Conservation (phyloP, 2,797 vertebrate genomes). For the Harpagifer antarcticus region DNA sequence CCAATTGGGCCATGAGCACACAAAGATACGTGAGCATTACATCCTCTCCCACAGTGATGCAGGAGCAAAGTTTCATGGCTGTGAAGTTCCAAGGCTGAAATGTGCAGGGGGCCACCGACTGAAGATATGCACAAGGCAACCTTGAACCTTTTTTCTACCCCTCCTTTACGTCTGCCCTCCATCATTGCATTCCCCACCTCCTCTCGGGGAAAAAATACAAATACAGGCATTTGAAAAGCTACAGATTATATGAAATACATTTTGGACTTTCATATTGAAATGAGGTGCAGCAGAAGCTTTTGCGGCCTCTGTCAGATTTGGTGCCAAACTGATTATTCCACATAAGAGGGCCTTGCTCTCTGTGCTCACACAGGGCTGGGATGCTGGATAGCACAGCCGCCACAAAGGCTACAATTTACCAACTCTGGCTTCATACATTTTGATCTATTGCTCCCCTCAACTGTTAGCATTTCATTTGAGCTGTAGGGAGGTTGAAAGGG, state of each 20-base stretch:
- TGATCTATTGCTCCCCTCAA: slow-evolving; percentile 81
- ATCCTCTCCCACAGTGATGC: slow-evolving; percentile 71
- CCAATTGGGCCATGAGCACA: slow-evolving; percentile 67
- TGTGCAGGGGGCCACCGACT: slow-evolving; percentile 65
- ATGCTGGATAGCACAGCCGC: slow-evolving; percentile 79
- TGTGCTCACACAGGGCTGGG: slow-evolving; percentile 79
- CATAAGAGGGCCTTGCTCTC: slow-evolving; percentile 82
- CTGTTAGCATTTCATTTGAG: slow-evolving; percentile 85
- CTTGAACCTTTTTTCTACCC: slow-evolving; percentile 70
- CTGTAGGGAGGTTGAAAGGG: slow-evolving; percentile 81
- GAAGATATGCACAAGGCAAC: slow-evolving; percentile 78
- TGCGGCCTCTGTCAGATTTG: slow-evolving; percentile 79
- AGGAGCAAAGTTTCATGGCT: slow-evolving; percentile 71
- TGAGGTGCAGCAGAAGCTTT: slow-evolving; percentile 78
- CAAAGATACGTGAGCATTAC: slow-evolving; percentile 76
- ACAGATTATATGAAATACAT: slow-evolving; percentile 83
- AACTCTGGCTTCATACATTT: slow-evolving; percentile 85
- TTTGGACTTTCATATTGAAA: slow-evolving; percentile 86
- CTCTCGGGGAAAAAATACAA: slow-evolving; percentile 62
- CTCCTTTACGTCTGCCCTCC: slow-evolving; percentile 65
- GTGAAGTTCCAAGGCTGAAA: slow-evolving; percentile 78
- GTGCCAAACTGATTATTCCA: slow-evolving; percentile 83
- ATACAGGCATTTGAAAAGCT: slow-evolving; percentile 80
- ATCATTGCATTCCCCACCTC: slow-evolving; percentile 69
- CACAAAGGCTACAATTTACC: slow-evolving; percentile 86